These are phyloP conservation scores for Diadumene lineata DNA, from an alignment of 92 coral and sea anemone species.

Conservation along the genomic window DNA sequence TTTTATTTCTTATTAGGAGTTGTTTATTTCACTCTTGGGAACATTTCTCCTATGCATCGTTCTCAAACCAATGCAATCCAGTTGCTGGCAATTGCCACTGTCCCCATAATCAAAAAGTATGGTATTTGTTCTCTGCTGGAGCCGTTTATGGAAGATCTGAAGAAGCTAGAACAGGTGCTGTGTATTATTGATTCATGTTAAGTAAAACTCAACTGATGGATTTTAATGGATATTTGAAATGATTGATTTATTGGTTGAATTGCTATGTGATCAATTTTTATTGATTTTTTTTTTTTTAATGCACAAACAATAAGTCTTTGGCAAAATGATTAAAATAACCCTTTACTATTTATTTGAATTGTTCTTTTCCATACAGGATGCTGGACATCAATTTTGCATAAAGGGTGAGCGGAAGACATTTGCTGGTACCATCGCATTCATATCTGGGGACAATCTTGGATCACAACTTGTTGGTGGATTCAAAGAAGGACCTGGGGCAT, in stretches of 20 bases:
- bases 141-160: constrained; percentile 61
- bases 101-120: constrained; percentile 51
- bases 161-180: constrained; percentile 41
- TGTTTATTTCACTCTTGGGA: constrained; percentile 34
- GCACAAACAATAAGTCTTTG: neutral
- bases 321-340: neutral
- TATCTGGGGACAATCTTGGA: constrained; percentile 47
- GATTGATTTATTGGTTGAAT: too few relatives aligned
- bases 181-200: too few relatives aligned
- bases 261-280: too few relatives aligned
- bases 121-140: constrained; percentile 49
- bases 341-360: neutral
- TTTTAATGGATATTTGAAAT: too few relatives aligned
- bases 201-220: too few relatives aligned
- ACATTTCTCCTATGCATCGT: constrained; percentile 25
- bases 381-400: constrained; percentile 6
- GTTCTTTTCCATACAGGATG: constrained; percentile 8
- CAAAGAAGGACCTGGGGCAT: constrained; percentile 31
- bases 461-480: constrained; percentile 44
- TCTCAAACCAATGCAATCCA: constrained; percentile 40
- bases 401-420: neutral
- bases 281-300: neutral
- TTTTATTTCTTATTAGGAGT: too few relatives aligned
- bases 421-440: constrained; percentile 21
- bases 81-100: constrained; percentile 53